Evolutionary conservation across 1,140 invertebrate species (phyloP), one percentile per base, ranked within the genome.

Genomic region (Diorhabda elongata): DNA sequence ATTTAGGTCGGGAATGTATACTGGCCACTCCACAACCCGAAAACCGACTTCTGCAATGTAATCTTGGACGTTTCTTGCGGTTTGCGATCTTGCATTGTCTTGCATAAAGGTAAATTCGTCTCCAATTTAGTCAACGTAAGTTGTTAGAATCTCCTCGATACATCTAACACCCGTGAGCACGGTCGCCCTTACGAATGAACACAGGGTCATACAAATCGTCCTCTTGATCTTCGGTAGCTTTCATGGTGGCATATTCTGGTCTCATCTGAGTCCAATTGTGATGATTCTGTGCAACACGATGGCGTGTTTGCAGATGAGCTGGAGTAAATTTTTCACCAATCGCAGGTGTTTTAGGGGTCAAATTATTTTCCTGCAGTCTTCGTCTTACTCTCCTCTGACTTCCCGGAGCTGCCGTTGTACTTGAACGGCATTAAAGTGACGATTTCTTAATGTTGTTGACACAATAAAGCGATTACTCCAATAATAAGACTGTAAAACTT

Each of bases 391-490:
- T 52, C 45, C 8, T 6, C 45, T 52, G 45, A 52, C 45, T 52
- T 52, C 8, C 43, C 43, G 66, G 69, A 70, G 69, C 64, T 70
- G 44, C 42, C 44, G 64, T 66, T 66, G 69, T 64, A 70, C 64
- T 61, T 70, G 58, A 64, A 69, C 44, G 3, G 69, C 66, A 71
- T 64, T 68, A 68, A 69, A 61, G 52, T 43, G 67, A 69, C 62
- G 62, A 64, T 71, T 71, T 71, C 58, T 64, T 69, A 69, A 69
- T 69, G 11, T 64, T 60, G 7, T 70, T 71, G 66, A 68, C 66
- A 52, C 45, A 52, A 52, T 52, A 71, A 71, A 71, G 62, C 61
- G 56, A 66, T 67, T 61, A 71, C 64, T 44, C 63, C 66, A 41
- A 52, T 52, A 26, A 26, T 26, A 26, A 26, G 26, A 26, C 26